Conservation (phyloP, 1,140 invertebrate species). For the Arion vulgaris region DNA sequence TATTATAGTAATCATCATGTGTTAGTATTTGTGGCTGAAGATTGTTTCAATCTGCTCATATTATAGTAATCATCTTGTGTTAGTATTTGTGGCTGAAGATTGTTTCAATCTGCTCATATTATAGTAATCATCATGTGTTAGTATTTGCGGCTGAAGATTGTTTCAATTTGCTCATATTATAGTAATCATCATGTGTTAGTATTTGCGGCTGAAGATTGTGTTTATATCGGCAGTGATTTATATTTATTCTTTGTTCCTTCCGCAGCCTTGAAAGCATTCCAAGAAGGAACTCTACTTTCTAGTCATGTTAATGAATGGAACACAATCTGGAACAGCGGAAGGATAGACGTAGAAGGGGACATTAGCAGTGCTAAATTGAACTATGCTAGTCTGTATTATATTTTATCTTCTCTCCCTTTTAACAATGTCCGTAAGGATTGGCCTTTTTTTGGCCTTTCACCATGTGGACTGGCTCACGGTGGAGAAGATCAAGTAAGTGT, state of each 20-base stretch:
- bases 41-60: no score
- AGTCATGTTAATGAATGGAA: conserved; percentile 57
- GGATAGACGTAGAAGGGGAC: conserved; percentile 63
- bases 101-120: no score
- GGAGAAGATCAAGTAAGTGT: conserved; percentile 37
- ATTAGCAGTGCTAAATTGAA: conserved; percentile 61
- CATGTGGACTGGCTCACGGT: conserved; percentile 63
- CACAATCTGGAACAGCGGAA: conserved; percentile 59
- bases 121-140: no score
- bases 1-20: no score
- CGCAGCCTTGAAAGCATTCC: background rate
- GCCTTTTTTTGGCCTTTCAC: conserved; percentile 66
- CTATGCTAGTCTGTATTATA: conserved; percentile 71
- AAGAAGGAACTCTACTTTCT: conserved; percentile 46
- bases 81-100: no score
- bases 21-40: no score
- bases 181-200: no score
- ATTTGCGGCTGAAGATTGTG: no score
- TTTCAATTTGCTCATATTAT: no score
- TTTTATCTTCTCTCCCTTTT: conserved; percentile 70
- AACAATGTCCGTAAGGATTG: conserved; percentile 46
- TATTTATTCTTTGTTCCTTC: background rate
- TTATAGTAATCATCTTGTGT: no score
- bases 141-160: no score
- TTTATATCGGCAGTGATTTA: no score